A percentile compares a stretch with the other conserved stretches of the same genome.
Conservation (phyloP, 1,140 invertebrate species). For the Gerris buenoi region DNA sequence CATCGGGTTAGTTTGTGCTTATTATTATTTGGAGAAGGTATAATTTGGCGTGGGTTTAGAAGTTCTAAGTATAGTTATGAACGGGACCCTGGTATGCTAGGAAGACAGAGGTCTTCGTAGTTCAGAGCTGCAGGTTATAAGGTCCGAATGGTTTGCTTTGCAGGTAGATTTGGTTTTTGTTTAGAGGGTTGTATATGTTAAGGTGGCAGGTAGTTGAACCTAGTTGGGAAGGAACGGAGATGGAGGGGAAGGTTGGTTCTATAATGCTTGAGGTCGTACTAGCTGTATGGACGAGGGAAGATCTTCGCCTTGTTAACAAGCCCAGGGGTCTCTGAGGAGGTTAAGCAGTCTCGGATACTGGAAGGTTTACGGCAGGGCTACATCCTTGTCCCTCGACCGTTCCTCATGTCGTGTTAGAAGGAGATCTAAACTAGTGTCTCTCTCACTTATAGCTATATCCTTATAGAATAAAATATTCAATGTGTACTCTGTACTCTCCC, state of each 20-base stretch:
- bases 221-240: neutral
- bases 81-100: too few relatives aligned
- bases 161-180: neutral
- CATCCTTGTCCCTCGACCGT: neutral
- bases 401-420: conserved; percentile 5
- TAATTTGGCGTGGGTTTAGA: too few relatives aligned
- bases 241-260: neutral
- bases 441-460: too few relatives aligned
- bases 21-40: too few relatives aligned
- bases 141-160: neutral
- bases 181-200: neutral
- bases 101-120: neutral
- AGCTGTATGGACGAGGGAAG: neutral
- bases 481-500: too few relatives aligned
- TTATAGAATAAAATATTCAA: too few relatives aligned
- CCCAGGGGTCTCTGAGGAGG: neutral
- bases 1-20: too few relatives aligned
- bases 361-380: too few relatives aligned
- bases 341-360: conserved; percentile 4
- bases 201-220: neutral
- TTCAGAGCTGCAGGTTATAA: neutral
- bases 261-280: neutral
- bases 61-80: too few relatives aligned
- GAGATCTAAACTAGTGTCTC: too few relatives aligned
- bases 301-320: neutral